These are phyloP conservation scores for Cathartes aura DNA, from an alignment of 2,113 vertebrate species.

Conservation along the genomic window DNA sequence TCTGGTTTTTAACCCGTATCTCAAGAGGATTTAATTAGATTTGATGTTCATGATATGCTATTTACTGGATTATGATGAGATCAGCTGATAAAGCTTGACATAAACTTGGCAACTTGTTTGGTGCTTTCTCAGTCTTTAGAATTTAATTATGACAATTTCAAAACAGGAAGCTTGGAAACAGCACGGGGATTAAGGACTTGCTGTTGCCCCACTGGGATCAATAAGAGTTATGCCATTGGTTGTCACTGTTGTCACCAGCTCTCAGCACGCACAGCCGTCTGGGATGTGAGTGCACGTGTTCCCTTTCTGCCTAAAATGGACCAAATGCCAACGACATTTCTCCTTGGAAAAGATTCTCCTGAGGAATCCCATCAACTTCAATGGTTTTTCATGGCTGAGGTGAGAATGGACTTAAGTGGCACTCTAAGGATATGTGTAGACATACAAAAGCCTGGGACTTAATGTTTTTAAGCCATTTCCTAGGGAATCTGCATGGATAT, in stretches of 20 bases:
- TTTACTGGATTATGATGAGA: slow-evolving; percentile 86
- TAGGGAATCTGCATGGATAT: background rate
- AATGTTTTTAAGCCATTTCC: background rate
- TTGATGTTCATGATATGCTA: slow-evolving; percentile 88
- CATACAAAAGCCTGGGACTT: background rate
- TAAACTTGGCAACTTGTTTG: slow-evolving; percentile 66
- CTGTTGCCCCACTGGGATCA: slow-evolving; percentile 27
- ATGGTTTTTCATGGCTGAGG: background rate
- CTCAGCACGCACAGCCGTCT: background rate
- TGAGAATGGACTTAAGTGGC: background rate
- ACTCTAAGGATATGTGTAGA: background rate
- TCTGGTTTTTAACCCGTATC: slow-evolving; percentile 83
- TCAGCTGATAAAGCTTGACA: slow-evolving; percentile 82
- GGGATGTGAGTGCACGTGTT: background rate
- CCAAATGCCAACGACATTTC: background rate
- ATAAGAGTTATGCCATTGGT: background rate
- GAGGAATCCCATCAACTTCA: background rate
- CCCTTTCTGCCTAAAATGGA: background rate
- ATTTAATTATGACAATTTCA: slow-evolving; percentile 66
- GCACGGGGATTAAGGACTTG: background rate
- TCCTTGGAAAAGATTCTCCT: background rate
- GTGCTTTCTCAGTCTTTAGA: slow-evolving; percentile 61
- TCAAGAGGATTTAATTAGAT: slow-evolving; percentile 86
- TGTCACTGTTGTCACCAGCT: background rate
- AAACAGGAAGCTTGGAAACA: slow-evolving; percentile 62